Evolutionary conservation across 2,888 invertebrate genomes (phyloP), one percentile per base, ranked within the genome.

Genomic region (Oligia latruncula): DNA sequence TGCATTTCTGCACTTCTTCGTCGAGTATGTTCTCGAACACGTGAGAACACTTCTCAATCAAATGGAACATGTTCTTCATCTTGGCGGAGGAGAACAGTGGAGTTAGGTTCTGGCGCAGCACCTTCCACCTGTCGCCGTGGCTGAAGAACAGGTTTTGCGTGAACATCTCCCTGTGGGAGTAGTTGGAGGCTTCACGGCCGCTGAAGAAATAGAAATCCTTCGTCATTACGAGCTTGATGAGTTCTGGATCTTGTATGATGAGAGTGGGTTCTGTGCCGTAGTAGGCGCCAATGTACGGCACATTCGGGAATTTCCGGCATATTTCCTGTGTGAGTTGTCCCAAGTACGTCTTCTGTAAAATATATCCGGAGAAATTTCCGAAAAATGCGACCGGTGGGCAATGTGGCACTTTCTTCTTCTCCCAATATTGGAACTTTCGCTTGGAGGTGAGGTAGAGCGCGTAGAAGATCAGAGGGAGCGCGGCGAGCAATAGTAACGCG

Each of bases 131-230:
- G 83, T 95, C 94, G 0, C 96, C 96, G 64, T 91, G 87, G 0
- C 89, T 87, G 71, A 89, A 91, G 82, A 95, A 95, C 2, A 95
- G 82, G 60, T 92, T 94, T 58, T 87, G 87, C 0, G 93, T 91
- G 0, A 93, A 49, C 2, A 87, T 55, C 84, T 96, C 95, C 9
- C 84, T 92, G 43, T 93, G 75, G 0, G 87, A 80, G 72, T 94
- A 93, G 0, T 91, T 91, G 0, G 92, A 88, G 0, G 92, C 78
- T 82, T 95, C 95, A 64, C 95, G 91, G 35, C 93, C 91, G 77
- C 89, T 95, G 87, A 95, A 95, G 90, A 91, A 94, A 78, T 94
- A 94, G 86, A 94, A 95, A 74, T 95, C 95, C 75, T 94, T 95
- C 0, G 93, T 92, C 80, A 93, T 83, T 6, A 95, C 89, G 0